Evolutionary conservation across 1,140 invertebrate species (phyloP).

Genomic region (Lepidurus couesii): DNA sequence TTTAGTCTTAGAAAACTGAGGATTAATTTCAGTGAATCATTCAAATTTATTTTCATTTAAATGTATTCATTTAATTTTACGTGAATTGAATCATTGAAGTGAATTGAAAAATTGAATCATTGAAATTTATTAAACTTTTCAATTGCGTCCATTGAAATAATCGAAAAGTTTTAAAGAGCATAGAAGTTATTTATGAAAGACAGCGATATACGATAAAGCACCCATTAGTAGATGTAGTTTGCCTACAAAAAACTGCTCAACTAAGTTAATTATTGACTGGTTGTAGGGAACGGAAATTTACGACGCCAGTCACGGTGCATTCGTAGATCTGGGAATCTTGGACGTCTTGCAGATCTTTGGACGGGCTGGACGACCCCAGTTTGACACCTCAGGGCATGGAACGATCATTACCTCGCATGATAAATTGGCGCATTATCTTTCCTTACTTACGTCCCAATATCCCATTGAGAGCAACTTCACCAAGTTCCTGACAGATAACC

Average conservation of each 20-base stretch:
- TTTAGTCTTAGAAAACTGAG: too few relatives aligned
- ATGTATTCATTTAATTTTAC: too few relatives aligned
- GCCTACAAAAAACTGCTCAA: not conserved
- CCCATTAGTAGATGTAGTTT: too few relatives aligned
- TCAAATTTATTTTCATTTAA: too few relatives aligned
- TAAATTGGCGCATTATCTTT: constrained; percentile 90
- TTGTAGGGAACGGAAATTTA: constrained; percentile 92
- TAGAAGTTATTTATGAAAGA: too few relatives aligned
- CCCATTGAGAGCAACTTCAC: constrained; percentile 98
- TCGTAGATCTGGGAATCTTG: constrained; percentile 91
- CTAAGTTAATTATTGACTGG: not conserved
- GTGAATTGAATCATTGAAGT: too few relatives aligned
- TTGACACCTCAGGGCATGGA: constrained; percentile 83
- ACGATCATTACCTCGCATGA: constrained; percentile 92
- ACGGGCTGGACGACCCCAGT: constrained; percentile 85
- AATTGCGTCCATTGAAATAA: too few relatives aligned
- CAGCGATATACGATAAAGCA: too few relatives aligned
- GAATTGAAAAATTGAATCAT: too few relatives aligned
- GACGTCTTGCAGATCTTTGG: constrained; percentile 99
- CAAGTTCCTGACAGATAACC: constrained; percentile 83
- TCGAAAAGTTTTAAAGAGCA: too few relatives aligned
- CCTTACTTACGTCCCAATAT: constrained; percentile 89
- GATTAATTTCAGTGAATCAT: too few relatives aligned
- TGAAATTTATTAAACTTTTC: too few relatives aligned
- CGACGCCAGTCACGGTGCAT: constrained; percentile 88